These are phyloP conservation scores for Amphiprion clarkii DNA, from an alignment of 2,797 vertebrate genomes.

Conservation along the genomic window DNA sequence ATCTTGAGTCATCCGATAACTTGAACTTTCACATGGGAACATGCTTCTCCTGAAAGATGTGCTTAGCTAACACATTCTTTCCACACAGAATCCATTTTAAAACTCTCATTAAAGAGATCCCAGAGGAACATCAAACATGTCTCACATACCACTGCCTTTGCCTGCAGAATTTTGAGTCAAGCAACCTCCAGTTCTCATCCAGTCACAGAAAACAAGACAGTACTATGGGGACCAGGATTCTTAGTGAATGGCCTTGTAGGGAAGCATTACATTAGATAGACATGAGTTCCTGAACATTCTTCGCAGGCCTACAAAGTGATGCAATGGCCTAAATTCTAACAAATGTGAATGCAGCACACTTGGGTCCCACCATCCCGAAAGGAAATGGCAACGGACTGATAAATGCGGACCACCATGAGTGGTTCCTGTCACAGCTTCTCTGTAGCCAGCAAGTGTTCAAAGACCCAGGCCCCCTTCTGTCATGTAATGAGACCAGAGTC, in stretches of 20 bases:
- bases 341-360: slow-evolving; percentile 59
- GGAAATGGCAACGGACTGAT: slow-evolving; percentile 49
- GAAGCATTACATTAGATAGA: slow-evolving; percentile 75
- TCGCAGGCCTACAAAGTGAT: slow-evolving; percentile 67
- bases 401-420: slow-evolving; percentile 47
- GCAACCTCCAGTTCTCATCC: slow-evolving; percentile 73
- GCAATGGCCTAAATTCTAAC: slow-evolving; percentile 66
- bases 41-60: slow-evolving; percentile 73
- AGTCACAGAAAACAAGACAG: slow-evolving; percentile 69
- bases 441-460: slow-evolving; percentile 13
- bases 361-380: slow-evolving; percentile 48
- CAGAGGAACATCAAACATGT: slow-evolving; percentile 84
- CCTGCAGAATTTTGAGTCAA: slow-evolving; percentile 78
- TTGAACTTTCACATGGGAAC: slow-evolving; percentile 86
- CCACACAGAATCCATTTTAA: slow-evolving; percentile 74
- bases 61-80: slow-evolving; percentile 80
- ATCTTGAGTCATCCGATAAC: slow-evolving; percentile 69
- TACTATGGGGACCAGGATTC: slow-evolving; percentile 44
- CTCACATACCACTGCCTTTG: slow-evolving; percentile 80
- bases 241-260: slow-evolving; percentile 82
- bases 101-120: slow-evolving; percentile 83
- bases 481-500: not conserved
- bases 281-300: slow-evolving; percentile 70
- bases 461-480: slow-evolving; percentile 16
- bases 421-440: slow-evolving; percentile 34